These are phyloP conservation scores for Nematopogon swammerdamellus DNA, from an alignment of 2,888 invertebrate genomes.

Conservation along the genomic window DNA sequence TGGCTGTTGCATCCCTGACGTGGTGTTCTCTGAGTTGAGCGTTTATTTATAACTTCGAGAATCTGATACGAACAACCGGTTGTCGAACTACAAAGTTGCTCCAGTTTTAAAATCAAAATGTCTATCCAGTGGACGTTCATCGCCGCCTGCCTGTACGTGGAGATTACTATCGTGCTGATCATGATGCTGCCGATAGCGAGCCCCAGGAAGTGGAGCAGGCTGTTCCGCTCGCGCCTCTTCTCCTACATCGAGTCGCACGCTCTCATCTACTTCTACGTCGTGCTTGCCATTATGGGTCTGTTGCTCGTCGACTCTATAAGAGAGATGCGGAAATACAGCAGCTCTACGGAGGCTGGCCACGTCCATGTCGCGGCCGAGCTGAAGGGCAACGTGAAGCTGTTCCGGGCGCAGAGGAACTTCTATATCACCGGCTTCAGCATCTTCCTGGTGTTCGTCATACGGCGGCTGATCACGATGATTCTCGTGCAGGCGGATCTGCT, in stretches of 20 bases:
- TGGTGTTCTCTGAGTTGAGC: too few relatives aligned
- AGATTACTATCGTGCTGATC: slow-evolving; percentile 61
- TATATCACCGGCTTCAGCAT: slow-evolving; percentile 78
- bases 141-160: slow-evolving; percentile 68
- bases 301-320: slow-evolving; percentile 69
- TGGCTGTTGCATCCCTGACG: too few relatives aligned
- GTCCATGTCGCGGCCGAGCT: slow-evolving; percentile 59
- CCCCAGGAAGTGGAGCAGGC: slow-evolving; percentile 69
- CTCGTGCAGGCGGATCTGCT: slow-evolving; percentile 60
- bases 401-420: slow-evolving; percentile 75
- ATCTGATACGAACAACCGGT: too few relatives aligned
- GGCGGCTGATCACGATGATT: slow-evolving; percentile 61
- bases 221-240: slow-evolving; percentile 71
- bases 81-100: too few relatives aligned
- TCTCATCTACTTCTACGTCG: slow-evolving; percentile 64
- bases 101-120: slow-evolving; percentile 42
- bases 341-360: slow-evolving; percentile 35
- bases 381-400: slow-evolving; percentile 67
- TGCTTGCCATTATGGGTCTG: slow-evolving; percentile 55
- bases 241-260: slow-evolving; percentile 60
- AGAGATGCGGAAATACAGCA: slow-evolving; percentile 68
- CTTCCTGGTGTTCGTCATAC: slow-evolving; percentile 66
- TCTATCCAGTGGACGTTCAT: slow-evolving; percentile 78
- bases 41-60: too few relatives aligned
- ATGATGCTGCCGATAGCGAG: slow-evolving; percentile 69